Base-by-base conservation (phyloP, 2,113 vertebrate genomes). In the Cepphus grylle region DNA sequence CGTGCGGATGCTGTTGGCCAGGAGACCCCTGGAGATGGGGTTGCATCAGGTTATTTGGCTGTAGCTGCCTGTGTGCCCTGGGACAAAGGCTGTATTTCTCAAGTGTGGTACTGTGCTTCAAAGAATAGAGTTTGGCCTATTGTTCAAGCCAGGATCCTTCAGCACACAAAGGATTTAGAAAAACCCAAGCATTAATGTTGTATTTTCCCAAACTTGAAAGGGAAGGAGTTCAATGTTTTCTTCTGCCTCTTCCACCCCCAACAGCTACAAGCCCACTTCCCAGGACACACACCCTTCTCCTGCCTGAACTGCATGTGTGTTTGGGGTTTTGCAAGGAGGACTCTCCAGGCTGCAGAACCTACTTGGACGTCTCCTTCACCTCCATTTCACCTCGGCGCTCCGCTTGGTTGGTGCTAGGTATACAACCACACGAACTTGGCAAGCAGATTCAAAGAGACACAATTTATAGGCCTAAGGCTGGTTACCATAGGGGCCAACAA, bases 1-100 rank as follows among this genome's bases (percentile, higher is more conserved):
- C 2, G 1, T 16, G 52, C 0, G 4, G 78, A 36, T 25, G 52
- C 47, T 61, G 25, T 3, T n/a, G 80, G 40, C 23, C 83, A 52
- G 74, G 11, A 88, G 47, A 72, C 17, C 50, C 67, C 11, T 0
- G 2, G 38, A 26, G 67, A 34, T 4, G 45, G 45, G 74, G 62
- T n/a, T 40, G 50, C 20, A 36, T 52, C 29, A 3, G 81, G 38
- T 72, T 74, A 45, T 58, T 29, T 21, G 73, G 53, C 55, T 42
- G 77, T 18, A 70, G 92, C 63, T 63, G 52, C 80, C 61, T 11
- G 7, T 17, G 23, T 55, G 55, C 66, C 56, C 43, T 2, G 1
- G 52, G 27, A 76, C 42, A 62, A 71, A 87, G 18, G 52, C 52
- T 9, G 62, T 8, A 4, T 43, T 67, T 72, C 84, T 65, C 58